Evolutionary conservation across 1,140 invertebrate genomes (phyloP).

Genomic region (Drosophila leontia): DNA sequence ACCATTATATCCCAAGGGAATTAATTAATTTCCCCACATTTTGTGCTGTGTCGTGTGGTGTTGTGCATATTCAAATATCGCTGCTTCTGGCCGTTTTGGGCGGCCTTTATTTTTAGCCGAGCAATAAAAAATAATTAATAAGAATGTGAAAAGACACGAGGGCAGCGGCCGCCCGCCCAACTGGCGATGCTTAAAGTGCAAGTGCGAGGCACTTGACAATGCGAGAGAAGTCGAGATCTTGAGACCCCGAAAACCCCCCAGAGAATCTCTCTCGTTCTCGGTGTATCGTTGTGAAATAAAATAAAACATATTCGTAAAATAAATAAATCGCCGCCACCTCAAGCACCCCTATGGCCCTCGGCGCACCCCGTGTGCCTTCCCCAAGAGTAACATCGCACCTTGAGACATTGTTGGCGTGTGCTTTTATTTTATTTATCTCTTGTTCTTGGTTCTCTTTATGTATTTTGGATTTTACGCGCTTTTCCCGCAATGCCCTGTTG

Average conservation of each 20-base stretch:
- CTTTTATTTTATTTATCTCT: constrained; percentile 12
- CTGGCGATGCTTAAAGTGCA: constrained; percentile 55
- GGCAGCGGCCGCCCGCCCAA: constrained; percentile 7
- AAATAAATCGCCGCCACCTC: constrained; percentile 58
- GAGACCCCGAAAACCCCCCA: constrained; percentile 8
- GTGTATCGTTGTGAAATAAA: constrained; percentile 67
- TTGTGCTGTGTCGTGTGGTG: constrained; percentile 1
- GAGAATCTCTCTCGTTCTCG: constrained; percentile 14
- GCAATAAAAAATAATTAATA: constrained; percentile 59
- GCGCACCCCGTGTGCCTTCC: not conserved
- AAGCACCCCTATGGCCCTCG: constrained; percentile 6
- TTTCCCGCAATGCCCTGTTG: constrained; percentile 17
- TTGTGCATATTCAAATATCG: constrained; percentile 27
- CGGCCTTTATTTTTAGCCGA: constrained; percentile 59
- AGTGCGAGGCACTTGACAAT: constrained; percentile 56
- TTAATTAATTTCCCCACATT: constrained; percentile 23
- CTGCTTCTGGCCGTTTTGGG: constrained; percentile 17
- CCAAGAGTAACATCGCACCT: constrained; percentile 42
- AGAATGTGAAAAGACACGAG: constrained; percentile 47
- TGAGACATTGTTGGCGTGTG: constrained; percentile 55
- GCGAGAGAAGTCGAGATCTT: constrained; percentile 20
- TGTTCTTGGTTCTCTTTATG: constrained; percentile 13
- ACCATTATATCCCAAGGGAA: constrained; percentile 15
- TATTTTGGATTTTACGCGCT: constrained; percentile 26
- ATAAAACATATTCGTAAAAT: constrained; percentile 77